phyloP scores from a whole-genome alignment of 2,888 invertebrate genomes.

The Pemphredon lugubris region DNA sequence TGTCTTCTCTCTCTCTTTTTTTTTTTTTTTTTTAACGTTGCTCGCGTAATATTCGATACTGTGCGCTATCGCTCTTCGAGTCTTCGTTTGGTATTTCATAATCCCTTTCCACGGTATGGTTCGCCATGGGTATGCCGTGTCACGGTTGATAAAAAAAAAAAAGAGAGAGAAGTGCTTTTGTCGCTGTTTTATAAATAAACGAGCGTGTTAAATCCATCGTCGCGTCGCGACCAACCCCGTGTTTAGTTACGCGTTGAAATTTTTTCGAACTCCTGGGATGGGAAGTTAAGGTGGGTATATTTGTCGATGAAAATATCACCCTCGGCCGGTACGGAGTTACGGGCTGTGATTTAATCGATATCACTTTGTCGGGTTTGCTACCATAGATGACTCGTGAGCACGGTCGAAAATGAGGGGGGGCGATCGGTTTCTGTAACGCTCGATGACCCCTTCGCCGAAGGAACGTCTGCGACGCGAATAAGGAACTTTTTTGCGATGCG shows the following conservation, averaged over 20 bases:
- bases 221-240: too few relatives aligned
- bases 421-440: conserved; percentile 41
- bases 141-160: too few relatives aligned
- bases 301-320: conserved; percentile 29
- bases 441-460: conserved; percentile 35
- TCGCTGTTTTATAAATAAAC: too few relatives aligned
- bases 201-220: too few relatives aligned
- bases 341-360: conserved; percentile 48
- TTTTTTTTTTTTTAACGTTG: too few relatives aligned
- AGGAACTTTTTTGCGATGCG: conserved; percentile 41
- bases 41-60: too few relatives aligned
- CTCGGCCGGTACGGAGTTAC: conserved; percentile 27
- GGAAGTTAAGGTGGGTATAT: conserved; percentile 34
- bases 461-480: conserved; percentile 1
- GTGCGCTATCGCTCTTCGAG: too few relatives aligned
- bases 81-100: too few relatives aligned
- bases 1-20: too few relatives aligned
- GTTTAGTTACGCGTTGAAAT: background rate
- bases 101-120: too few relatives aligned
- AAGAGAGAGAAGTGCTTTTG: too few relatives aligned
- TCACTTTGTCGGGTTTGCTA: conserved; percentile 40
- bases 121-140: too few relatives aligned
- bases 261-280: background rate
- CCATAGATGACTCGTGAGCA: conserved; percentile 25
- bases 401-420: conserved; percentile 51